Evolutionary conservation across 1,140 invertebrate genomes (phyloP).

Genomic region (Drosophila bifasciata): DNA sequence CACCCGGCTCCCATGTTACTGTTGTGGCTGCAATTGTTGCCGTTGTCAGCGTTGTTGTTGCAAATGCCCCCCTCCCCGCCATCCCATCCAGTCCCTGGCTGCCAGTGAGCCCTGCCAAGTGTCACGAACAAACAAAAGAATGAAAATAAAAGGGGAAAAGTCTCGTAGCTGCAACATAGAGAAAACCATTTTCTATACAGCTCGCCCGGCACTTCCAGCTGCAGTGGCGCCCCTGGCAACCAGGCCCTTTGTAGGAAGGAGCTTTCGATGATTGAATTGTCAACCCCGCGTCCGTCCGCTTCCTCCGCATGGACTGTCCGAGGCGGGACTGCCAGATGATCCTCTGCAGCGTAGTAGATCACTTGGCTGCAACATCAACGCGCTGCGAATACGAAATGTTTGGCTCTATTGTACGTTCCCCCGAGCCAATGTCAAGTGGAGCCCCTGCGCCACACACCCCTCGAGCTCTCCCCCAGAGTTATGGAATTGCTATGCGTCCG

Average conservation of each 20-base stretch:
- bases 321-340: neutral
- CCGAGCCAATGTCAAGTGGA: slow-evolving; percentile 27
- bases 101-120: slow-evolving; percentile 41
- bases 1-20: slow-evolving; percentile 34
- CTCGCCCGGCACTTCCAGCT: slow-evolving; percentile 26
- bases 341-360: slow-evolving; percentile 25
- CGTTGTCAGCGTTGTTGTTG: slow-evolving; percentile 33
- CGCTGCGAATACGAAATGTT: slow-evolving; percentile 35
- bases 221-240: slow-evolving; percentile 15
- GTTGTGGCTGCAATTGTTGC: slow-evolving; percentile 55
- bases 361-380: slow-evolving; percentile 25
- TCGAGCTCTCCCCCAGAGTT: slow-evolving; percentile 62
- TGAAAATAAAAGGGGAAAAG: neutral
- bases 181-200: slow-evolving; percentile 36
- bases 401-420: slow-evolving; percentile 12
- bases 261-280: slow-evolving; percentile 70
- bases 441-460: neutral
- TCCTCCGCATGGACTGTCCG: slow-evolving; percentile 5
- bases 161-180: slow-evolving; percentile 26
- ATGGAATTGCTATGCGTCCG: slow-evolving; percentile 74
- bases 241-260: slow-evolving; percentile 1
- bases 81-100: slow-evolving; percentile 16
- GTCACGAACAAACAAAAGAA: slow-evolving; percentile 66
- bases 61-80: slow-evolving; percentile 5
- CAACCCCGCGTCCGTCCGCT: slow-evolving; percentile 46